Base-by-base conservation (phyloP, 2,888 invertebrate genomes). In the Cephus nigrinus region DNA sequence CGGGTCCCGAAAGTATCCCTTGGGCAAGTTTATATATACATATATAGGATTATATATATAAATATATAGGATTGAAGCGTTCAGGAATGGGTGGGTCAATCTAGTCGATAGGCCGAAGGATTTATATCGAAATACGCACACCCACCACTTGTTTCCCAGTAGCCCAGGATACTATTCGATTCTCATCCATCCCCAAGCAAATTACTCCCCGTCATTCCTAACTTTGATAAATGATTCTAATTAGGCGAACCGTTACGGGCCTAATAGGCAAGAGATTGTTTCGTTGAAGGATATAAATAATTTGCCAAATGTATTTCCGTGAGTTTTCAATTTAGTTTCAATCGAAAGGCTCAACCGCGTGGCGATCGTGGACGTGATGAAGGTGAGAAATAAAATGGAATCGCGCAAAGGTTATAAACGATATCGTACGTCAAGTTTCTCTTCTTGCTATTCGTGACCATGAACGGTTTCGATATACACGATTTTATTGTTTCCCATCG, bases 51-150 rank as follows among this genome's bases (percentile, higher is more conserved):
- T 36, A 36, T 12, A 36, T 36, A 12, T 36, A 36, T 36, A 36
- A 1, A 36, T 36, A 36, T 23, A 31, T 33, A 12, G 71, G 5
- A 33, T 12, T 11, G 12, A 12, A 71, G 3, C 31, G 31, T 33
- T 71, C 31, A 33, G 9, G 31, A 23, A 33, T 71, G 31, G 71
- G 33, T 71, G 32, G 71, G 71, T 33, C 71, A 71, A 11, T 32
- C 31, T 15, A 33, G 71, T 9, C 32, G 71, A 31, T 33, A 15
- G 15, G 32, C 12, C 32, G 32, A 71, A 33, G 71, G 31, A 71
- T 71, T 71, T 71, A 71, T 71, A 71, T 30, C 71, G 33, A 71
- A 33, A 71, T 11, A 33, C 71, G 71, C 31, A 71, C 31, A 71
- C 31, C 32, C 71, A 33, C 31, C 33, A 15, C 71, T 71, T 31